These are phyloP conservation scores for Illadopsis cleaveri DNA, from an alignment of 2,113 vertebrate species.

Conservation along the genomic window DNA sequence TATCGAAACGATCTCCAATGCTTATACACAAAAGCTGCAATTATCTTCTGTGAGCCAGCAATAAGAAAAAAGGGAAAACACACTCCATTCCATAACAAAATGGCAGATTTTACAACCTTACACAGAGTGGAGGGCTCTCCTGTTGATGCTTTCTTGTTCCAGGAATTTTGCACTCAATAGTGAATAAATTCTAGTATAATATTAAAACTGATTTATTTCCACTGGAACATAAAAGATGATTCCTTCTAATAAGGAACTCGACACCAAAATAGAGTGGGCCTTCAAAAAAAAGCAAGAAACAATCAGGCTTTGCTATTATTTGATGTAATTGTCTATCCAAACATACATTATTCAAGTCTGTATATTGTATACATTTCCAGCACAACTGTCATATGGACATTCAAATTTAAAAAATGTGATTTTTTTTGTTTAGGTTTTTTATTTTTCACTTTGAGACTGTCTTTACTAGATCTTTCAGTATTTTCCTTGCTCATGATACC, in stretches of 20 bases:
- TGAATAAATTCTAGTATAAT: background rate
- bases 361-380: background rate
- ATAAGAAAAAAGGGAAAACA: background rate
- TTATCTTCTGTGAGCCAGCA: background rate
- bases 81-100: background rate
- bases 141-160: background rate
- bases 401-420: background rate
- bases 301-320: background rate
- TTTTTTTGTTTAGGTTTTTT: background rate
- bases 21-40: background rate
- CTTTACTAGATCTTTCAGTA: background rate
- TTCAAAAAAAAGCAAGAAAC: background rate
- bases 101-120: background rate
- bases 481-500: background rate
- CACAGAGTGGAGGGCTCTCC: background rate
- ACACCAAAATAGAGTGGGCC: background rate
- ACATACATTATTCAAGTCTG: background rate
- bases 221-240: background rate
- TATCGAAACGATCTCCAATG: background rate
- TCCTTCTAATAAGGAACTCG: background rate
- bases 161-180: background rate
- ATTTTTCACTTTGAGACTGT: background rate
- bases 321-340: background rate
- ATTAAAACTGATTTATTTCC: background rate
- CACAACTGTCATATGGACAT: background rate